A percentile compares a stretch with the other conserved stretches of the same genome.
phyloP scores from a whole-genome alignment of 1,140 invertebrate species.

The Medauroidea extradentata region DNA sequence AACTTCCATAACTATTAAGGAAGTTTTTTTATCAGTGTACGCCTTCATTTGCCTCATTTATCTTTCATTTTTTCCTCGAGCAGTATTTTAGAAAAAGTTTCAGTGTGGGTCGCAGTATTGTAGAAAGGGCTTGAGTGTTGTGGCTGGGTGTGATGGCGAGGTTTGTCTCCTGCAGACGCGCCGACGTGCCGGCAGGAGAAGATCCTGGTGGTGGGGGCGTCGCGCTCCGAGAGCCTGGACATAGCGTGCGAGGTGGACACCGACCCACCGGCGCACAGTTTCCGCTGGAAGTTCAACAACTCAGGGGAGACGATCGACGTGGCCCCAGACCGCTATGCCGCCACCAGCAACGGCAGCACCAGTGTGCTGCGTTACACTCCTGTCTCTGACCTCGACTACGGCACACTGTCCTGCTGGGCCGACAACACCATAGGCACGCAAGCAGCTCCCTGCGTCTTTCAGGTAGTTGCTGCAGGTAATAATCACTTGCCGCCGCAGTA shows the following conservation, averaged over 20 bases:
- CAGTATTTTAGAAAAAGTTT: no score
- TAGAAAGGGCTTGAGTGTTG: no score
- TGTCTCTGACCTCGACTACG: conserved; percentile 53
- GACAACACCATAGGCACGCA: conserved; percentile 42
- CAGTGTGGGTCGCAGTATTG: no score
- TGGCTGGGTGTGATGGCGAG: no score
- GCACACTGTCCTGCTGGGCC: conserved; percentile 40
- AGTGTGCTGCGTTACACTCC: conserved; percentile 66
- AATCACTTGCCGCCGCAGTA: background rate
- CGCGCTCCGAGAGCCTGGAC: conserved; percentile 73
- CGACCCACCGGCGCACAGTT: conserved; percentile 75
- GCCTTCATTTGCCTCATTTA: no score
- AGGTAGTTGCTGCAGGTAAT: conserved; percentile 30
- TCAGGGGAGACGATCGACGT: conserved; percentile 78
- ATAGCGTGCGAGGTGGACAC: conserved; percentile 83
- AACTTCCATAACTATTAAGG: no score
- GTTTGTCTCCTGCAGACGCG: conserved; percentile 56
- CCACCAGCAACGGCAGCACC: conserved; percentile 51
- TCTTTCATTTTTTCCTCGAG: no score
- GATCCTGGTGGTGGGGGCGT: conserved; percentile 76
- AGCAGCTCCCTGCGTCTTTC: conserved; percentile 45
- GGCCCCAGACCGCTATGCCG: conserved; percentile 61
- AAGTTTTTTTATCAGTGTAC: no score
- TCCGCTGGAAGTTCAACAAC: conserved; percentile 90
- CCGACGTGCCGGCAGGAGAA: conserved; percentile 72